A percentile compares a stretch with the other conserved stretches of the same genome.
These are phyloP conservation scores for Thamnophis sirtalis DNA, from an alignment of 2,113 vertebrate genomes.

Conservation along the genomic window DNA sequence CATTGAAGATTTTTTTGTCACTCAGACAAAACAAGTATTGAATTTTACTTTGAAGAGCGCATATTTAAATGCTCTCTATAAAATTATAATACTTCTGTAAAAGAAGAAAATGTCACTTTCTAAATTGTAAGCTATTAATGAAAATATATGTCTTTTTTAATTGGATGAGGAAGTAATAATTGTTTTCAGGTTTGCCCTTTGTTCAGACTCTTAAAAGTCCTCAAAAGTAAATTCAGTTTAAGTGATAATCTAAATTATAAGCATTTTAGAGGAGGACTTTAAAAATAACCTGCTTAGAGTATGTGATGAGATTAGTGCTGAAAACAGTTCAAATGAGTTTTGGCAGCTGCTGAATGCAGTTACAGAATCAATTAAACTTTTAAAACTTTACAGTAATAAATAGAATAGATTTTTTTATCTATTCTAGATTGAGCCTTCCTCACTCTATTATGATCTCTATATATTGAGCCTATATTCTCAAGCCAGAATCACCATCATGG, in stretches of 20 bases:
- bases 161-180: constrained; percentile 16
- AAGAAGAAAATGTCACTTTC: constrained; percentile 31
- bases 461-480: neutral
- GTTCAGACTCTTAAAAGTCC: constrained; percentile 31
- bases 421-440: neutral
- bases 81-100: neutral
- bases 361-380: constrained; percentile 5
- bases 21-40: neutral
- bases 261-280: constrained; percentile 37
- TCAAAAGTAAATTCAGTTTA: constrained; percentile 53
- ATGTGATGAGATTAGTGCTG: neutral
- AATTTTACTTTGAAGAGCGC: constrained; percentile 6
- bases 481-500: neutral
- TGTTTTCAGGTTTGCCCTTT: constrained; percentile 46
- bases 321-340: neutral
- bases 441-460: neutral
- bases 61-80: neutral
- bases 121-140: constrained; percentile 30
- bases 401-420: neutral
- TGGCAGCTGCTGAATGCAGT: constrained; percentile 9
- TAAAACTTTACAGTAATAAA: constrained; percentile 6
- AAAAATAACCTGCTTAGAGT: neutral
- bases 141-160: constrained; percentile 22
- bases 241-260: constrained; percentile 29
- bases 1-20: neutral